Evolutionary conservation across 2,888 invertebrate genomes (phyloP).

Genomic region (Tigriopus californicus): DNA sequence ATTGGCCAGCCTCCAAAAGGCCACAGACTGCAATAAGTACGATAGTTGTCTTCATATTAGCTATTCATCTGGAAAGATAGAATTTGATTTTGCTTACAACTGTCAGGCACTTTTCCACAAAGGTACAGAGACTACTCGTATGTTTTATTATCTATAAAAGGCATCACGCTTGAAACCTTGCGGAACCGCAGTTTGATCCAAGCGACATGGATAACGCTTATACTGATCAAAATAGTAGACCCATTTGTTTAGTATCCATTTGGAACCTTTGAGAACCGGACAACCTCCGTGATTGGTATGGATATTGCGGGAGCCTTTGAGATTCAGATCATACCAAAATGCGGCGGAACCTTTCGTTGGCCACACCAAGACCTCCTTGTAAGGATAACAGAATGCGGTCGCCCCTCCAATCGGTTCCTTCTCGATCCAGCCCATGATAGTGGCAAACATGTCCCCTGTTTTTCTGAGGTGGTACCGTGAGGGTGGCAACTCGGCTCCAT

Average conservation of each 20-base stretch:
- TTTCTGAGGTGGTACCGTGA: background rate
- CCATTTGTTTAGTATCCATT: conserved; percentile 12
- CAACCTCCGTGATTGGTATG: conserved; percentile 1
- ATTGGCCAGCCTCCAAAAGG: too few species aligned
- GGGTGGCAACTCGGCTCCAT: background rate
- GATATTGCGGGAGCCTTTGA: background rate
- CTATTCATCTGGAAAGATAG: too few species aligned
- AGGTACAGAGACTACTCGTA: too few species aligned
- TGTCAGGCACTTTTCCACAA: too few species aligned
- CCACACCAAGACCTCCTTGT: background rate
- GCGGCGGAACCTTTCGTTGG: conserved; percentile 1
- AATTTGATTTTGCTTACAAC: too few species aligned
- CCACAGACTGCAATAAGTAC: too few species aligned
- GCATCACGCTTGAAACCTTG: too few species aligned
- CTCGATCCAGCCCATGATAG: conserved; percentile 4
- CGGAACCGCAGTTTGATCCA: background rate
- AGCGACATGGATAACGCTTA: background rate
- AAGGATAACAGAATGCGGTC: conserved; percentile 1
- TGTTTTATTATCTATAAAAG: too few species aligned
- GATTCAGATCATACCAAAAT: conserved; percentile 1
- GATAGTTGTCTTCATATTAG: too few species aligned
- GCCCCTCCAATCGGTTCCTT: background rate
- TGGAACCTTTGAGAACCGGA: background rate
- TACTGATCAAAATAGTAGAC: conserved; percentile 3
- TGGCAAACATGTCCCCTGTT: conserved; percentile 4